phyloP scores from a whole-genome alignment of 2,888 invertebrate genomes.

The Papilio elwesi region DNA sequence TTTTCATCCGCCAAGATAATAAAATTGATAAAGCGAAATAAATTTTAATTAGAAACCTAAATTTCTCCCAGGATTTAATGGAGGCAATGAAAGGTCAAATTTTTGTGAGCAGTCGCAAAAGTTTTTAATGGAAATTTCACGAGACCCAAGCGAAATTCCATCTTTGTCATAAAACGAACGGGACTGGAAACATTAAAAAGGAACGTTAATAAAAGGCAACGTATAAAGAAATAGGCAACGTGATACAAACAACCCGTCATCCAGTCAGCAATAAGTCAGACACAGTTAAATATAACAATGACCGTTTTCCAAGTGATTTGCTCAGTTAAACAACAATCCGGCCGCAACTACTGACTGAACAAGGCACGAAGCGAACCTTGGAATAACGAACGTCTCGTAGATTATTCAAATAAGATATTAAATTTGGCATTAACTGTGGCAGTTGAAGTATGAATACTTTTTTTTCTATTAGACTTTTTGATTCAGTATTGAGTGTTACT shows the following conservation, averaged over 20 bases:
- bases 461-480: too few species aligned
- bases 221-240: constrained; percentile 19
- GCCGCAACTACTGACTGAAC: constrained; percentile 14
- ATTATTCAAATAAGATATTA: too few species aligned
- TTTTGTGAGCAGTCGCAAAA: constrained; percentile 35
- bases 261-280: constrained; percentile 37
- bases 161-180: constrained; percentile 39
- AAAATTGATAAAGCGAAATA: neutral
- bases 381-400: neutral
- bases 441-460: too few species aligned
- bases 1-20: neutral
- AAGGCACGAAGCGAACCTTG: neutral
- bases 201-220: constrained; percentile 40
- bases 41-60: constrained; percentile 19
- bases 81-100: constrained; percentile 33
- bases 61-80: constrained; percentile 17
- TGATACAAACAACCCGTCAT: constrained; percentile 32
- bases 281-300: constrained; percentile 32
- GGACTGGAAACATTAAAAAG: constrained; percentile 39
- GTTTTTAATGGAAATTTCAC: constrained; percentile 39
- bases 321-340: constrained; percentile 25
- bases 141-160: constrained; percentile 35
- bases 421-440: too few species aligned
- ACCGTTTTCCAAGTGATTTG: constrained; percentile 33
- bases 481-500: too few species aligned